Percentiles rank a stretch among this genome's conserved stretches.
phyloP scores from a whole-genome alignment of 1,140 invertebrate genomes.

The Episyrphus balteatus region DNA sequence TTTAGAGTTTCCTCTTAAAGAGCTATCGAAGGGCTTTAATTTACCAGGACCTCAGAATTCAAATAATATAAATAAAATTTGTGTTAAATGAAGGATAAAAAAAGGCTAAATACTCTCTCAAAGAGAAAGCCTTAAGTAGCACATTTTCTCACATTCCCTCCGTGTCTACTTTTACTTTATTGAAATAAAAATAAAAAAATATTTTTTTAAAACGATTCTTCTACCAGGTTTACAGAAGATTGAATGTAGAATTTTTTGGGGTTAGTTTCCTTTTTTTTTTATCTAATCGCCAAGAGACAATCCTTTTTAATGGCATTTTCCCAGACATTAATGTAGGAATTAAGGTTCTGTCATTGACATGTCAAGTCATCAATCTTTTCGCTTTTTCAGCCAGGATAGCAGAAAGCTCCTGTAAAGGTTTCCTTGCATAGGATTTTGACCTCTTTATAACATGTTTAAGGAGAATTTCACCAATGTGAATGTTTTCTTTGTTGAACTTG shows the following conservation, averaged over 20 bases:
- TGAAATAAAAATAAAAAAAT: not conserved
- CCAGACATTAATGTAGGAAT: not conserved
- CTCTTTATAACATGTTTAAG: too few species aligned
- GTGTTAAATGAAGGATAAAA: not conserved
- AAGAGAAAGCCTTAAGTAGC: conserved; percentile 7
- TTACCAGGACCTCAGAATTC: conserved; percentile 21
- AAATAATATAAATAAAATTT: not conserved
- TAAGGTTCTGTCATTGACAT: conserved; percentile 22
- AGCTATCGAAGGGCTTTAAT: conserved; percentile 28
- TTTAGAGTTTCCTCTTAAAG: conserved; percentile 23
- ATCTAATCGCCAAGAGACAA: too few species aligned
- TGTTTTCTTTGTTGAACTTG: too few species aligned
- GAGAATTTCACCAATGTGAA: too few species aligned
- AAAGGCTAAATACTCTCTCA: not conserved
- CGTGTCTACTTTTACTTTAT: not conserved
- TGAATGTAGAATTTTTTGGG: too few species aligned
- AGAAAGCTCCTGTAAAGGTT: conserved; percentile 9
- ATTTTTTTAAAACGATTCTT: too few species aligned
- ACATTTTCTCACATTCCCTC: not conserved
- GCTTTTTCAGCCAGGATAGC: conserved; percentile 33
- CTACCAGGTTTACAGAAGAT: too few species aligned
- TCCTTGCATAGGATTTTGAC: too few species aligned
- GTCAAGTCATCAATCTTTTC: conserved; percentile 38
- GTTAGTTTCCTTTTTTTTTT: too few species aligned
- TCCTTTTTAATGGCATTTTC: too few species aligned